These are phyloP conservation scores for Gryllus bimaculatus DNA, from an alignment of 1,140 invertebrate species.

Conservation along the genomic window DNA sequence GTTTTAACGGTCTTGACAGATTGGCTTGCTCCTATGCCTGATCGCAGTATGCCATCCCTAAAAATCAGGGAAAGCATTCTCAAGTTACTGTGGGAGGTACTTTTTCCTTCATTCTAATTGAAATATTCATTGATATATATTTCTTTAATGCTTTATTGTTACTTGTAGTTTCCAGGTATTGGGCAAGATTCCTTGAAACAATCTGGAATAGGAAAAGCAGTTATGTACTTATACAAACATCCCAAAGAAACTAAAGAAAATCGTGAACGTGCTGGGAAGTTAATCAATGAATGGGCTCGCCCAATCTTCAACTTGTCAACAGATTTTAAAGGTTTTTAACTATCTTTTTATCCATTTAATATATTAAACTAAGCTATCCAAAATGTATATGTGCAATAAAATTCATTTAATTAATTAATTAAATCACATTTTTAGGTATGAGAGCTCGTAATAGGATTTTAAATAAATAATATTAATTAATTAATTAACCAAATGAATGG, in stretches of 20 bases:
- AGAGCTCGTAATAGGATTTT: too few species aligned
- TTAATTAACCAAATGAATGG: too few species aligned
- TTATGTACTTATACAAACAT: slow-evolving; percentile 99
- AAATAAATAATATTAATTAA: too few species aligned
- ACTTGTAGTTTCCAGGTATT: slow-evolving; percentile 73
- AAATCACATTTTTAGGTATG: too few species aligned
- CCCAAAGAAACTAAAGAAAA: slow-evolving; percentile 94
- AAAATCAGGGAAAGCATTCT: slow-evolving; percentile 84
- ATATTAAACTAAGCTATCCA: too few species aligned
- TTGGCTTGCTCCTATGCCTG: slow-evolving; percentile 97
- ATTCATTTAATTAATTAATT: too few species aligned
- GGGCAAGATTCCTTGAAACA: slow-evolving; percentile 84
- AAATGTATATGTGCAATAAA: too few species aligned
- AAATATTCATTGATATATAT: not conserved
- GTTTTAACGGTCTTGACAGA: slow-evolving; percentile 87
- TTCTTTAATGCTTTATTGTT: not conserved
- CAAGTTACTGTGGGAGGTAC: slow-evolving; percentile 77
- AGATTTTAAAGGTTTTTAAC: slow-evolving; percentile 68
- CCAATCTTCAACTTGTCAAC: slow-evolving; percentile 94
- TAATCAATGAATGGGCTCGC: slow-evolving; percentile 94
- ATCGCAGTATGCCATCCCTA: slow-evolving; percentile 86
- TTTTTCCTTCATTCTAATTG: slow-evolving; percentile 24
- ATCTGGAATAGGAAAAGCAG: slow-evolving; percentile 93
- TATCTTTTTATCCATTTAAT: not conserved
- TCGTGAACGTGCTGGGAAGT: slow-evolving; percentile 75